Percentiles rank a stretch among this genome's conserved stretches.
These are phyloP conservation scores for Cettia cetti DNA, from an alignment of 2,113 vertebrate genomes.

Conservation along the genomic window DNA sequence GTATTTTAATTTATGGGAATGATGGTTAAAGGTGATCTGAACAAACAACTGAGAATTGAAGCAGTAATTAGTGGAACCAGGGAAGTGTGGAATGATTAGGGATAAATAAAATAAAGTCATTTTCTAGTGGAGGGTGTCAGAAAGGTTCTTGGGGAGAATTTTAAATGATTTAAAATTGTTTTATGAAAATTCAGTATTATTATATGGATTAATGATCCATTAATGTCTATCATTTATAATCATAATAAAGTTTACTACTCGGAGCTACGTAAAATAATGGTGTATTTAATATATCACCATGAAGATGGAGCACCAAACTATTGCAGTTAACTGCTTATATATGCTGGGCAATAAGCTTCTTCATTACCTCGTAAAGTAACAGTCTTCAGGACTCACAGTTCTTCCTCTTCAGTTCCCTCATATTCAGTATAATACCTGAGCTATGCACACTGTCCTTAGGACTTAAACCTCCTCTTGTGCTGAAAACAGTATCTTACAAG, in stretches of 20 bases:
- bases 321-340: not conserved
- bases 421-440: not conserved
- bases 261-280: not conserved
- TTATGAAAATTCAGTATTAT: constrained; percentile 20
- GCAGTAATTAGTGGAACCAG: constrained; percentile 22
- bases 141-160: constrained; percentile 26
- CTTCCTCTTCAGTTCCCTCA: not conserved
- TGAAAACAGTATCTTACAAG: no score
- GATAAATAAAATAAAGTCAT: constrained; percentile 49
- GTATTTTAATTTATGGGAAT: constrained; percentile 7
- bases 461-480: not conserved
- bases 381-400: not conserved
- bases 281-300: not conserved
- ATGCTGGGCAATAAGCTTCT: not conserved
- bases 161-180: constrained; percentile 7
- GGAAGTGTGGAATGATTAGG: constrained; percentile 6
- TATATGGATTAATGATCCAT: constrained; percentile 50
- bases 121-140: not conserved
- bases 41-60: constrained; percentile 41
- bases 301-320: not conserved
- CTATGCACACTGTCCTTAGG: not conserved
- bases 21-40: constrained; percentile 33
- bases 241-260: constrained; percentile 43
- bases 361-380: not conserved
- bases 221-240: constrained; percentile 47